Evolutionary conservation across 1,140 invertebrate species (phyloP).

Genomic region (Saxidomus purpurata): DNA sequence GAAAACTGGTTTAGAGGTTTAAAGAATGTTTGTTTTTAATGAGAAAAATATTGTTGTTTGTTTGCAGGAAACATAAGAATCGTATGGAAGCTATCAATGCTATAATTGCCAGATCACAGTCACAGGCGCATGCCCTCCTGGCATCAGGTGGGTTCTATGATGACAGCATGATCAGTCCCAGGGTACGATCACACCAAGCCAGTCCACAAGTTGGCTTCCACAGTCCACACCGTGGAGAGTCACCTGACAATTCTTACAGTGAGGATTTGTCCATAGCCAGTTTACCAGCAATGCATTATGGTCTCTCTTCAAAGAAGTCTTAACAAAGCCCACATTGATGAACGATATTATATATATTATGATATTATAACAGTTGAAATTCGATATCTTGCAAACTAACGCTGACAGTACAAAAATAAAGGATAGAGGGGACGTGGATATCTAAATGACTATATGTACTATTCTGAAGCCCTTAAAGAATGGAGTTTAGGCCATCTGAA

Average conservation of each 20-base stretch:
- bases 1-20: no score
- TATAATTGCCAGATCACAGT: conserved; percentile 82
- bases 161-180: conserved; percentile 58
- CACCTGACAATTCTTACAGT: conserved; percentile 57
- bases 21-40: no score
- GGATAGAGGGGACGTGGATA: no score
- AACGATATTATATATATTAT: no score
- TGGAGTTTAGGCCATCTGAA: no score
- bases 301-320: conserved; percentile 27
- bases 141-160: conserved; percentile 75
- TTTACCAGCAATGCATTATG: conserved; percentile 60
- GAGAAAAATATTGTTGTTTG: background rate
- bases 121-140: conserved; percentile 81
- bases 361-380: no score
- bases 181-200: background rate
- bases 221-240: conserved; percentile 8
- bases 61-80: conserved; percentile 79
- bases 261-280: conserved; percentile 60
- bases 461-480: no score
- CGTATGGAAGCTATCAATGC: conserved; percentile 85
- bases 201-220: conserved; percentile 37
- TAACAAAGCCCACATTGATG: background rate
- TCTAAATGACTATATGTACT: no score
- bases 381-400: no score
- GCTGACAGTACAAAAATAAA: no score